Evolutionary conservation across 2,113 vertebrate species (phyloP), one percentile per base, ranked within the genome.

Genomic region (Centrocercus urophasianus): DNA sequence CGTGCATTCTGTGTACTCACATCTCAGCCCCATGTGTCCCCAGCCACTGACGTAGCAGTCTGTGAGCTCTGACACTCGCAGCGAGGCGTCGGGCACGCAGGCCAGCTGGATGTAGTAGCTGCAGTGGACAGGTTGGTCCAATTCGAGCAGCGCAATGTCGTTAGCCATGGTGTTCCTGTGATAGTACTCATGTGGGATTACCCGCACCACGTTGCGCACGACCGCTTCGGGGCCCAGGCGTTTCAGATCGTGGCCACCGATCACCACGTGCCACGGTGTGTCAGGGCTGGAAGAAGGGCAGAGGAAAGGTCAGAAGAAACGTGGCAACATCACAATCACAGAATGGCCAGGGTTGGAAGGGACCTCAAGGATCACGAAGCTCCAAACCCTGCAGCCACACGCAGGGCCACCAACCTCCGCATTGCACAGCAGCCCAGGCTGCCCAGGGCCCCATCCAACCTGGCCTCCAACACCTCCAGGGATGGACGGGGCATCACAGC

Each of bases 21-120:
- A 60, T 94, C 61, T 70, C 5, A 40, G 57, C 69, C 70, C 22
- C 28, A 27, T 88, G 57, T 82, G 42, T 19, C 95, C 95, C 96
- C 96, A 96, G 5, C 95, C 94, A 10, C 84, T 86, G 6, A 95
- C 8, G 3, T 89, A 95, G 93, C 96, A 97, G 14, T 20, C 38
- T 1, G 8, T 59, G n/a, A 97, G 64, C 30, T 15, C 5, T 3
- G 24, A 25, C 32, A 91, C 52, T 0, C 10, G 11, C 27, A 93
- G 34, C 0, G 38, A 67, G 38, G 8, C 6, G 0, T 90, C 50
- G 2, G 96, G 96, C 48, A 96, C 47, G 0, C 96, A 97, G 45
- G 17, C 93, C 1, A 89, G 84, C 66, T 97, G 96, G 13, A 95
- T 2, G 1, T 83, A 90, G 60, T 78, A 14, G 43, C 28, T 79